A percentile compares a stretch with the other conserved stretches of the same genome.
Conservation (phyloP, 2,888 invertebrate genomes). For the Sesamia inferens region DNA sequence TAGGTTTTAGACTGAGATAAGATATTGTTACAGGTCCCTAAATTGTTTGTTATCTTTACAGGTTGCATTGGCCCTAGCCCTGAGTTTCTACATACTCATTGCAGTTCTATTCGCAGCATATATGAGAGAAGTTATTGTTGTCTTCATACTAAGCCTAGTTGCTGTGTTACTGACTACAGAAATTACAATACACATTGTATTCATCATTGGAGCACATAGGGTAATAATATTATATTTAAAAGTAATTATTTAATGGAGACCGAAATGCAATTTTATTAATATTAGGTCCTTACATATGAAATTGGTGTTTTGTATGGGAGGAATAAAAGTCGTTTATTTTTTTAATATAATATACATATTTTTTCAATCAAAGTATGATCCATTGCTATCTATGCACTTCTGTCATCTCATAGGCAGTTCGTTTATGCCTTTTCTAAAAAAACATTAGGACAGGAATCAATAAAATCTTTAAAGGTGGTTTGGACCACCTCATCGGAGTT, state of each 20-base stretch:
- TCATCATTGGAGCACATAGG: conserved; percentile 47
- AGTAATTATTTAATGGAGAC: not conserved
- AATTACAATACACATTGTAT: conserved; percentile 33
- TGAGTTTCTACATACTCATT: conserved; percentile 3
- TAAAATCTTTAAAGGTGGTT: too few relatives aligned
- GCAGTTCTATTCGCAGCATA: not conserved
- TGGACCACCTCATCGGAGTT: too few relatives aligned
- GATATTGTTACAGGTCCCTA: not conserved
- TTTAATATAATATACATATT: too few relatives aligned
- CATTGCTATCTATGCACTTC: too few relatives aligned
- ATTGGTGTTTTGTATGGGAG: too few relatives aligned
- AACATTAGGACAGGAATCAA: too few relatives aligned
- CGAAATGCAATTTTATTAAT: not conserved
- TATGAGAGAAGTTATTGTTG: not conserved
- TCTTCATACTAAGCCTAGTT: not conserved
- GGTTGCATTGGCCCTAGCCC: not conserved
- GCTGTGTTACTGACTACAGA: conserved; percentile 24
- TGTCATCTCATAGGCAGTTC: too few relatives aligned
- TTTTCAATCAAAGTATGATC: too few relatives aligned
- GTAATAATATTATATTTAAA: conserved; percentile 3
- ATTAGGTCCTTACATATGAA: too few relatives aligned
- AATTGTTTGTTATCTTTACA: conserved; percentile 17
- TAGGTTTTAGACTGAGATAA: not conserved
- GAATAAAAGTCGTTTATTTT: too few relatives aligned
- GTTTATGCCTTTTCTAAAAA: too few relatives aligned